Conservation (phyloP, 2,888 invertebrate genomes). For the Brenthis daphne region DNA sequence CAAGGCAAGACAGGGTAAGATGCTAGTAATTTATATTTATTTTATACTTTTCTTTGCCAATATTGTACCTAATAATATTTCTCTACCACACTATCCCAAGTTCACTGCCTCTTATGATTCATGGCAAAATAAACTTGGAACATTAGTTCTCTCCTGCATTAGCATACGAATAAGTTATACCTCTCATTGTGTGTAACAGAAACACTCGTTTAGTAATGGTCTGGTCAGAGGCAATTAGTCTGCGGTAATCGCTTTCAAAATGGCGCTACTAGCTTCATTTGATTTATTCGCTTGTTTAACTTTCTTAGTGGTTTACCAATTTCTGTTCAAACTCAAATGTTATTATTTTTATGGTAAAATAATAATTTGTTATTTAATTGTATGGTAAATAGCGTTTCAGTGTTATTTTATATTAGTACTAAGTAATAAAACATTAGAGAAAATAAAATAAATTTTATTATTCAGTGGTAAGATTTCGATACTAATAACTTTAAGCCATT, state of each 20-base stretch:
- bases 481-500: no score
- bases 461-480: no score
- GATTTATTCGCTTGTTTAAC: constrained; percentile 26
- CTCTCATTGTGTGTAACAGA: constrained; percentile 33
- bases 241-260: constrained; percentile 29
- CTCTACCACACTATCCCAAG: not conserved
- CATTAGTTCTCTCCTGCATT: constrained; percentile 29
- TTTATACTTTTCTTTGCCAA: no score
- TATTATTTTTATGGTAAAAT: constrained; percentile 1
- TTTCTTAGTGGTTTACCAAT: constrained; percentile 4
- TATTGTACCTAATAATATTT: no score
- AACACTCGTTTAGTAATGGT: constrained; percentile 35
- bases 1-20: no score
- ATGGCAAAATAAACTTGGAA: constrained; percentile 21
- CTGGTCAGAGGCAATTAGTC: constrained; percentile 39
- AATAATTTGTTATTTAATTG: no score
- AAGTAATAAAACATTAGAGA: no score
- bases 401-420: no score
- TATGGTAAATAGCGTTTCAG: no score
- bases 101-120: constrained; percentile 26
- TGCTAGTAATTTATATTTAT: no score
- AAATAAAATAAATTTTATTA: no score
- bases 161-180: constrained; percentile 40
- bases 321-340: not conserved
- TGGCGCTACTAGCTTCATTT: constrained; percentile 23